A percentile compares a stretch with the other conserved stretches of the same genome.
phyloP scores from a whole-genome alignment of 2,888 invertebrate species.

The Stratiomys singularior region DNA sequence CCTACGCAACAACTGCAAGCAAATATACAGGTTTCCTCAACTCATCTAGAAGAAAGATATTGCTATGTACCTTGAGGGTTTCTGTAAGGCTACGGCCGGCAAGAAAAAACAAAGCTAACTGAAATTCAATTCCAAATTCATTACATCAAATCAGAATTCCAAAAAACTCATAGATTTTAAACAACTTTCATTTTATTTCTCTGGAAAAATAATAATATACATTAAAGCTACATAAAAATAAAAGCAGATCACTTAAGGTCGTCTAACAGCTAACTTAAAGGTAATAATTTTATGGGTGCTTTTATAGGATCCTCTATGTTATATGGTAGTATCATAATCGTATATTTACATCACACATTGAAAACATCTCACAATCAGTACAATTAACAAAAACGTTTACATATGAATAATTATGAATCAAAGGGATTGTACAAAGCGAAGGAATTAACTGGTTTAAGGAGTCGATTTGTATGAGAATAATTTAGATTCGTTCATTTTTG shows the following conservation, averaged over 20 bases:
- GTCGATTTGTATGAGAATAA: too few relatives aligned
- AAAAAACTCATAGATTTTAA: background rate
- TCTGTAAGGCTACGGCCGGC: too few relatives aligned
- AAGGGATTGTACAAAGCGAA: background rate
- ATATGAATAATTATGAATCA: background rate
- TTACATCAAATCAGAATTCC: too few relatives aligned
- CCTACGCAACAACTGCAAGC: too few relatives aligned
- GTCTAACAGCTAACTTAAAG: conserved; percentile 8
- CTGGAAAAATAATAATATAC: conserved; percentile 18
- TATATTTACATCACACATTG: conserved; percentile 37
- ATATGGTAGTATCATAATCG: background rate
- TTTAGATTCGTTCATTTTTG: too few relatives aligned
- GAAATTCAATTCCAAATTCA: too few relatives aligned
- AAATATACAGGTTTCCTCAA: too few relatives aligned
- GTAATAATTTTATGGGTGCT: background rate
- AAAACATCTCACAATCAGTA: conserved; percentile 2
- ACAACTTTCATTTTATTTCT: conserved; percentile 6
- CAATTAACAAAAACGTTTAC: background rate
- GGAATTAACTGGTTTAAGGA: too few relatives aligned
- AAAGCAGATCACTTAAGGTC: conserved; percentile 12
- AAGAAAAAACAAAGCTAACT: too few relatives aligned
- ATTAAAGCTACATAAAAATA: conserved; percentile 32
- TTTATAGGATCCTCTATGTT: conserved; percentile 7
- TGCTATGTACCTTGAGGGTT: too few relatives aligned
- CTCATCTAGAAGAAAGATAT: too few relatives aligned